Evolutionary conservation across 2,113 vertebrate species (phyloP).

Genomic region (Odobenus rosmarus): DNA sequence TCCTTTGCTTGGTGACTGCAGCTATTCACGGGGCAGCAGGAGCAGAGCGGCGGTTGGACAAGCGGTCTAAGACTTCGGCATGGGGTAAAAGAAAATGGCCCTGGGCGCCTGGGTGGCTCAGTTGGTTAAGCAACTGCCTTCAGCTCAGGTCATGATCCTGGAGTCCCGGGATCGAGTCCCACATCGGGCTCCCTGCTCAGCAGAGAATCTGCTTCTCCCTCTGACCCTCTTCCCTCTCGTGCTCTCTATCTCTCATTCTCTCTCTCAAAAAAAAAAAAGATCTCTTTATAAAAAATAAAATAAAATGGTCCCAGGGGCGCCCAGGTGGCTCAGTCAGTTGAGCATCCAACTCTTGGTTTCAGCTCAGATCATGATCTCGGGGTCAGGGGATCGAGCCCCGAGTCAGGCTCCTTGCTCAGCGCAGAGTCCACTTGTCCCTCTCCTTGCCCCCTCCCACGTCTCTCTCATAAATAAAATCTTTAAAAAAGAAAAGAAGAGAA

Average conservation of each 20-base stretch:
- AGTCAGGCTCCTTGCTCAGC: background rate
- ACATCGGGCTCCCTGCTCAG: background rate
- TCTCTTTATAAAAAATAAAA: too few relatives aligned
- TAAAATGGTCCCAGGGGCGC: background rate
- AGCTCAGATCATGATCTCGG: background rate
- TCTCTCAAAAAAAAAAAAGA: too few relatives aligned
- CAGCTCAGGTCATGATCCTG: background rate
- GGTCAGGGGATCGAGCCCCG: background rate
- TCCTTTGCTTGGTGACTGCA: fast-evolving
- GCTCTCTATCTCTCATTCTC: too few relatives aligned
- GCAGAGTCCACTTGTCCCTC: background rate
- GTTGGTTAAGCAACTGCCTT: background rate
- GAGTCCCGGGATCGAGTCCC: background rate
- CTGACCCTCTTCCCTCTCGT: too few relatives aligned
- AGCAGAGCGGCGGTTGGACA: background rate
- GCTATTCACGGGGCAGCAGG: background rate
- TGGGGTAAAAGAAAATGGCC: background rate
- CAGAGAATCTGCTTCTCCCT: too few relatives aligned
- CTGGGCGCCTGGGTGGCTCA: too few relatives aligned
- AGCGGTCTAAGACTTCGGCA: background rate
- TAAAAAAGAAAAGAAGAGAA: background rate
- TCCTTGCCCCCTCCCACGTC: background rate
- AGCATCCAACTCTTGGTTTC: background rate
- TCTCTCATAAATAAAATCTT: background rate
- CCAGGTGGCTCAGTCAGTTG: background rate